Percentiles rank a stretch among this genome's conserved stretches.
These are phyloP conservation scores for Pristionchus arcanus DNA, from an alignment of 2,888 invertebrate species.

Conservation along the genomic window DNA sequence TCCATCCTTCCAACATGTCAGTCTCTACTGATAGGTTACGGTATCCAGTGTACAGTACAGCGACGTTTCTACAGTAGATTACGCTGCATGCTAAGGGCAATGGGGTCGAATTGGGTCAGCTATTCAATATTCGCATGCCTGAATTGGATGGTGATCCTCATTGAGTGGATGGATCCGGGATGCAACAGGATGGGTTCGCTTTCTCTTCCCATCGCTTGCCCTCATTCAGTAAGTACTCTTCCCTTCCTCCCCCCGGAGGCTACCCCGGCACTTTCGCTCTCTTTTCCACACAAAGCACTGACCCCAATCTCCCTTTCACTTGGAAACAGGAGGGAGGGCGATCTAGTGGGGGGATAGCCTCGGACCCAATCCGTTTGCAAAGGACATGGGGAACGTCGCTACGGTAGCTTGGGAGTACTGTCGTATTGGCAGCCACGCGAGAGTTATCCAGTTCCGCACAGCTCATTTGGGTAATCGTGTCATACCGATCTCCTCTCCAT, in stretches of 20 bases:
- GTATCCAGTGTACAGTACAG: not conserved
- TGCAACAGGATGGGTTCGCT: not conserved
- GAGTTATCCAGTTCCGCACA: not conserved
- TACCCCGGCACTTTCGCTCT: constrained; percentile 49
- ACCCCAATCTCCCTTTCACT: constrained; percentile 53
- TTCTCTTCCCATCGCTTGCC: constrained; percentile 32
- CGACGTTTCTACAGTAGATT: not conserved
- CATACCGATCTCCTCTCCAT: not conserved
- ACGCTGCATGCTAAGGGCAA: not conserved
- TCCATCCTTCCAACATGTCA: no score
- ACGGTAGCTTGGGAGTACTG: not conserved
- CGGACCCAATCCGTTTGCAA: not conserved
- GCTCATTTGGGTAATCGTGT: constrained; percentile 47
- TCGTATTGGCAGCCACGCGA: not conserved
- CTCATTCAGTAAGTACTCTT: constrained; percentile 45
- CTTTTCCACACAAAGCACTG: constrained; percentile 51
- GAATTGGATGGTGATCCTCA: not conserved
- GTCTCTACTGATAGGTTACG: not conserved
- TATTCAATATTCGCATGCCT: not conserved
- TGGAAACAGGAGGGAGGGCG: constrained; percentile 31
- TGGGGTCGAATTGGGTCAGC: no score
- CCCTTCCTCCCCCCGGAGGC: not conserved
- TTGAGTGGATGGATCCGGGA: not conserved
- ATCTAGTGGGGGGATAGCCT: not conserved
- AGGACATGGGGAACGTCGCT: not conserved